Percentiles rank a stretch among this genome's conserved stretches.
These are phyloP conservation scores for Myotis myotis DNA, from an alignment of 2,797 vertebrate genomes.

Conservation along the genomic window DNA sequence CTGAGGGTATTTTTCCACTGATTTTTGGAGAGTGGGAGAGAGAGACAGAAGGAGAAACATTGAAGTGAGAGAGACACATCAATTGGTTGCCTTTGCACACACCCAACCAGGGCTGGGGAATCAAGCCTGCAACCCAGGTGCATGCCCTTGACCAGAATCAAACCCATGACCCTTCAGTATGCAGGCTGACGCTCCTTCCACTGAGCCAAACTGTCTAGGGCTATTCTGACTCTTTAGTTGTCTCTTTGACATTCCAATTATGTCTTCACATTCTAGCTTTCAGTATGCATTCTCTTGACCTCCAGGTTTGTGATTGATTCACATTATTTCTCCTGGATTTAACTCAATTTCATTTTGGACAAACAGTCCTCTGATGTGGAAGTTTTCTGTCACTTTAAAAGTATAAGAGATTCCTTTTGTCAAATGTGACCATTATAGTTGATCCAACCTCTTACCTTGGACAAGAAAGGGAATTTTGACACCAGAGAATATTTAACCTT, in stretches of 20 bases:
- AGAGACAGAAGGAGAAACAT: too few species aligned
- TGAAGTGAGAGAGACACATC: too few species aligned
- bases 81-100: too few species aligned
- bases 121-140: too few species aligned
- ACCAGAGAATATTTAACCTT: background rate
- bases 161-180: too few species aligned
- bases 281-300: background rate
- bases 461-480: background rate
- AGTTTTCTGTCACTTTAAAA: background rate
- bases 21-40: too few species aligned
- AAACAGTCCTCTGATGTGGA: background rate
- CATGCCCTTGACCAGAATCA: too few species aligned
- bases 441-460: background rate
- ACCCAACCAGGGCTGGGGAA: too few species aligned
- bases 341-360: background rate
- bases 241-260: background rate
- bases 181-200: too few species aligned
- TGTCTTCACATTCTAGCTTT: background rate
- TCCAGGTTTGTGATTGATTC: background rate
- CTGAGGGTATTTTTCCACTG: too few species aligned
- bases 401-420: background rate
- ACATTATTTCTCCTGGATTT: background rate
- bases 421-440: background rate
- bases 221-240: background rate
- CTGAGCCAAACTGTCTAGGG: too few species aligned